phyloP scores from a whole-genome alignment of 2,888 invertebrate species.

The Timema podura region DNA sequence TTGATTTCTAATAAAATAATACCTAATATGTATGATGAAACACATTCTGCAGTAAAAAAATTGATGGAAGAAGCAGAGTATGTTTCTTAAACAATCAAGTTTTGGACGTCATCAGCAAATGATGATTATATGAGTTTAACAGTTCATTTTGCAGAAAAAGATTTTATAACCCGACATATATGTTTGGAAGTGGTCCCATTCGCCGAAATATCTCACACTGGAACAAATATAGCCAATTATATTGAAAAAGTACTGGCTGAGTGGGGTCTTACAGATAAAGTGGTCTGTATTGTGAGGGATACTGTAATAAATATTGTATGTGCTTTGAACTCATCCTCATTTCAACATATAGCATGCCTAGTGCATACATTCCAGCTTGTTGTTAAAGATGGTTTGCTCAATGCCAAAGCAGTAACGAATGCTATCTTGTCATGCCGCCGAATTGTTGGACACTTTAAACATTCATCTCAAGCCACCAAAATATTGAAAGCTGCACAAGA shows the following conservation, averaged over 20 bases:
- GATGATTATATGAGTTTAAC: constrained; percentile 1
- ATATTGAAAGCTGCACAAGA: background rate
- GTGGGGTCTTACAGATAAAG: constrained; percentile 3
- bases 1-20: background rate
- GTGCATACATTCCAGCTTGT: background rate
- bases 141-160: background rate
- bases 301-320: background rate
- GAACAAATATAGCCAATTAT: background rate
- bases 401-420: background rate
- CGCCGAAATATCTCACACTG: background rate
- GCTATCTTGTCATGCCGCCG: background rate
- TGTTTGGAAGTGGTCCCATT: constrained; percentile 1
- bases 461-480: constrained; percentile 2
- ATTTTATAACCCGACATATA: background rate
- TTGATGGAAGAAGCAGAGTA: background rate
- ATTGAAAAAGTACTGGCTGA: background rate
- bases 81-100: background rate
- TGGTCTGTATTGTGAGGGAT: background rate
- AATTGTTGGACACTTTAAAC: background rate
- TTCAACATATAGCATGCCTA: background rate
- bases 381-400: background rate
- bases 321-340: background rate
- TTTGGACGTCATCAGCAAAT: background rate
- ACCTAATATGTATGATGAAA: background rate
- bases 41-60: background rate